A percentile compares a stretch with the other conserved stretches of the same genome.
phyloP scores from a whole-genome alignment of 2,113 vertebrate genomes.

The Phaethon lepturus region DNA sequence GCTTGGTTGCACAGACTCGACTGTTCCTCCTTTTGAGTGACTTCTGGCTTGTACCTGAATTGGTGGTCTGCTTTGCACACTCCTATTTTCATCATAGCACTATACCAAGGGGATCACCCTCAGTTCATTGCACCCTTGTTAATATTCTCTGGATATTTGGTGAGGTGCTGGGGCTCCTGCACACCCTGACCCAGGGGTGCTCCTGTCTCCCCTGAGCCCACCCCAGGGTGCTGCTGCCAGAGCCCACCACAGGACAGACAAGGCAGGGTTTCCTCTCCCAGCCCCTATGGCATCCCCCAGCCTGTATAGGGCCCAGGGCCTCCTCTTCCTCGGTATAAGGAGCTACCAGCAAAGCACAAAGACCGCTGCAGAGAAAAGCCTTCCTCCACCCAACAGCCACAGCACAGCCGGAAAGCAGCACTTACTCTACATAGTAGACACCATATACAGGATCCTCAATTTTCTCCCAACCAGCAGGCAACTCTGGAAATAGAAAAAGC shows the following conservation, averaged over 20 bases:
- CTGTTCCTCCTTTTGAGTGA: background rate
- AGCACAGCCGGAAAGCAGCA: constrained; percentile 16
- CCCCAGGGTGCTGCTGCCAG: background rate
- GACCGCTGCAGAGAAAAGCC: background rate
- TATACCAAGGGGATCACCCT: fast-evolving
- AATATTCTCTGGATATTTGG: background rate
- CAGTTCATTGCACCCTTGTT: background rate
- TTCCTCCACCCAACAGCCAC: background rate
- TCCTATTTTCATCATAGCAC: fast-evolving
- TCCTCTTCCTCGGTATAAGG: background rate
- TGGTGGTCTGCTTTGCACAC: background rate
- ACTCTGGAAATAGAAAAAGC: constrained; percentile 82
- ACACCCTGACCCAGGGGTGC: fast-evolving
- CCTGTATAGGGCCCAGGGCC: background rate
- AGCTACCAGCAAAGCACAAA: background rate
- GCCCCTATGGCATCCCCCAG: fast-evolving
- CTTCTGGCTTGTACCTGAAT: background rate
- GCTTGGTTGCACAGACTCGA: background rate
- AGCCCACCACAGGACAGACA: background rate
- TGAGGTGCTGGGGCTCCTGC: background rate
- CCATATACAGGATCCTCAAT: constrained; percentile 98
- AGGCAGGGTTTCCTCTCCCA: background rate
- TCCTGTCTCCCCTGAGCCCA: background rate
- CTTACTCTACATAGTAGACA: constrained; percentile 99
- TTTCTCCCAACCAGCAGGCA: constrained; percentile 98